Evolutionary conservation across 2,797 vertebrate species (phyloP), one percentile per base, ranked within the genome.

Genomic region (Capromys pilorides): DNA sequence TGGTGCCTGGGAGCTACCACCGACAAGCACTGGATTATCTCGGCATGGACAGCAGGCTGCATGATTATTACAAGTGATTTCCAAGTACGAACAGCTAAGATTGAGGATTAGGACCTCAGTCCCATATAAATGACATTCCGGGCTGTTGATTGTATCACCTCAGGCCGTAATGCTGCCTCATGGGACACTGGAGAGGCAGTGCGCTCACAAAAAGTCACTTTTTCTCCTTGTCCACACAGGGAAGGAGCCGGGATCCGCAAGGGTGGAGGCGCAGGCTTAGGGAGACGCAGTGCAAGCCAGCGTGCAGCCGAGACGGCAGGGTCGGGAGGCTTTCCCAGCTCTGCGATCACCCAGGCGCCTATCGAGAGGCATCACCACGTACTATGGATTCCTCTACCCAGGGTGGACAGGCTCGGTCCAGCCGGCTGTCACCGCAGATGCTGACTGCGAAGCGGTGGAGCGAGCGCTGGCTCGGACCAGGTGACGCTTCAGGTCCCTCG

Each of bases 41-140:
- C 4, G 5, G 4, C 4, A 1, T 8, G 1, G n/a, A 21, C 3
- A 26, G 3, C 26, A 39, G 41, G 49, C n/a, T 33, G 64, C 13
- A 1, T 39, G 6, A 16, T 26, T 80, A 36, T 66, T 39, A 9
- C 10, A 79, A 8, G 21, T 59, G 77, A 91, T 51, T 77, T n/a
- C 33, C 28, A 28, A 7, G 73, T 28, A 62, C 9, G 39, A n/a
- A 9, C 24, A 80, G 41, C 79, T 12, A 89, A 80, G 45, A n/a
- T 28, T 66, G 14, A 75, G 7, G 54, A 36, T 61, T 69, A 83
- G 19, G 77, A 11, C n/a, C 11, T 69, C 80, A 9, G 6, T 31
- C 8, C 21, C 41, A 61, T 26, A 26, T 84, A 92, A 96, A 33
- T 24, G 73, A 13, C 31, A 66, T 61, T 22, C 61, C 33, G 39